Base-by-base conservation (phyloP, 2,888 invertebrate species). In the Lacanobia oleracea region DNA sequence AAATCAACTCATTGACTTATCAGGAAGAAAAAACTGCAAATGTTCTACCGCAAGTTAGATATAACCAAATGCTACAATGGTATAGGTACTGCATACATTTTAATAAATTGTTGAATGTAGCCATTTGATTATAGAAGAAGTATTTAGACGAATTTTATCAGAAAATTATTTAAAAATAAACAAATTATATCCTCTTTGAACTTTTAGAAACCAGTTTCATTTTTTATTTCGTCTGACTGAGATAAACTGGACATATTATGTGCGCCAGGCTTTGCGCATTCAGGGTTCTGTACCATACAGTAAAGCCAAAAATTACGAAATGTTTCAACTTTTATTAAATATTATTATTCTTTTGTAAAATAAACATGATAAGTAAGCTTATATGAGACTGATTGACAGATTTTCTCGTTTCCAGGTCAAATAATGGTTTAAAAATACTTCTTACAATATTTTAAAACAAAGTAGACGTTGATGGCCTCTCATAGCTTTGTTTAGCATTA, bases 101-200 rank as follows among this genome's bases (percentile, higher is more conserved):
- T 23, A 23, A 23, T 23, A 6, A 12, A 53, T 53, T 50, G n/a
- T 16, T 33, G 7, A 23, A 23, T 16, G 65, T 23, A 40, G 14
- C 14, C 4, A 10, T 3, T 18, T 33, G 1, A 37, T 16, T 9
- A 51, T 37, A 18, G 4, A 61, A 4, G n/a, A 50, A 3, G 8
- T 54, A 27, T 8, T n/a, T 18, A 54, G 1, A 65, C 23, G 2
- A 23, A 21, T 50, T 18, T 57, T 0, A 18, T 14, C n/a, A 9
- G 33, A 33, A 51, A 43, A 23, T 21, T 8, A 18, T 1, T 16
- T 2, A 23, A 27, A n/a, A 40, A 27, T 27, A 7, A 33, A 23
- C n/a, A 40, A n/a, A 43, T 57, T 1, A 14, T 21, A 43, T 21
- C 21, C 8, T 33, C 51, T 33, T 72, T 73, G 16, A 73, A 37